Percentiles rank a stretch among this genome's conserved stretches.
Conservation (phyloP, 1,140 invertebrate species). For the Drosophila orena region DNA sequence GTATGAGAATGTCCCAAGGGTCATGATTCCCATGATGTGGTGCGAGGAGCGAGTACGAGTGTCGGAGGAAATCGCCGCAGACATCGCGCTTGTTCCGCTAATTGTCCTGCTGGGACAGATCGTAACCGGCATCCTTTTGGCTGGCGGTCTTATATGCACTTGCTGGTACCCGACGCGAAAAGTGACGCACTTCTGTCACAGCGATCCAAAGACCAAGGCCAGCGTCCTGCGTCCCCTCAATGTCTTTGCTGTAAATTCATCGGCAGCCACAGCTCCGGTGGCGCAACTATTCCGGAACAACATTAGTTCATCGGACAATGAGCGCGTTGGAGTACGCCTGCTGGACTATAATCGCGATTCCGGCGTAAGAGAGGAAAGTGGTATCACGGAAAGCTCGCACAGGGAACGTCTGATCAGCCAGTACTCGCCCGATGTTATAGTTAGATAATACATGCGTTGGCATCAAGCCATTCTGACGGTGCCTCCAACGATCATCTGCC, state of each 20-base stretch:
- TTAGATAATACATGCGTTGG: constrained; percentile 66
- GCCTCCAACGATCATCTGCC: constrained; percentile 39
- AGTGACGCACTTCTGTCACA: constrained; percentile 66
- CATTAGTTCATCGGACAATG: constrained; percentile 23
- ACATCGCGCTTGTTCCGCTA: constrained; percentile 66
- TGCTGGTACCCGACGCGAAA: constrained; percentile 80
- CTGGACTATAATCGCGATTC: constrained; percentile 67
- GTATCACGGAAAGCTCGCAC: constrained; percentile 28
- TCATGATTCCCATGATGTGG: constrained; percentile 92
- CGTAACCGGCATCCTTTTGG: constrained; percentile 67
- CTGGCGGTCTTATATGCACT: constrained; percentile 72
- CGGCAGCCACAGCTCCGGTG: constrained; percentile 1
- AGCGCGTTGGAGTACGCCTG: constrained; percentile 64
- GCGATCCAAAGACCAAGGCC: constrained; percentile 74
- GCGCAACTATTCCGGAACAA: constrained; percentile 28
- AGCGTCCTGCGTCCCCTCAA: constrained; percentile 57
- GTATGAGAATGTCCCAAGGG: constrained; percentile 88
- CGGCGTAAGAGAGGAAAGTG: constrained; percentile 21
- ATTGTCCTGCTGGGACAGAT: constrained; percentile 77
- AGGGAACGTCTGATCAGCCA: constrained; percentile 47
- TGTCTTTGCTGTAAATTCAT: constrained; percentile 28
- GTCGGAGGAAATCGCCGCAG: constrained; percentile 85
- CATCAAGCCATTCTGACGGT: constrained; percentile 52
- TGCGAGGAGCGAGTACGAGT: constrained; percentile 89
- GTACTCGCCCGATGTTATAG: constrained; percentile 67